phyloP scores from a whole-genome alignment of 2,888 invertebrate species.

The Linyphia triangularis region DNA sequence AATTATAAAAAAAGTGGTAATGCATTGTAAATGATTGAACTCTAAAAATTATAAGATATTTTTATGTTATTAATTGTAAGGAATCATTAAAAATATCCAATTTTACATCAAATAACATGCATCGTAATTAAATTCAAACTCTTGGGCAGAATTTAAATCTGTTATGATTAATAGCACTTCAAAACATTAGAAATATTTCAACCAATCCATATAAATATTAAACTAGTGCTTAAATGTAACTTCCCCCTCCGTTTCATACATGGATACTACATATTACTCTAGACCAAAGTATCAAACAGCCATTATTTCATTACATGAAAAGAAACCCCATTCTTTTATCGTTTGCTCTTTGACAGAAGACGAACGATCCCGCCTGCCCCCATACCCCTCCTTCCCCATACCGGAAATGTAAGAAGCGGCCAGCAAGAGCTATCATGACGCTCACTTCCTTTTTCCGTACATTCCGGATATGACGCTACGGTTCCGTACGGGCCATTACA shows the following conservation, averaged over 20 bases:
- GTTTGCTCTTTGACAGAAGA: conserved; percentile 40
- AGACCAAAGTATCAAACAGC: neutral
- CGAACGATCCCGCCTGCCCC: conserved; percentile 30
- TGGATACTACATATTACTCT: neutral
- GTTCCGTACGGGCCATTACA: conserved; percentile 69
- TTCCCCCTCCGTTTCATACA: too few relatives aligned
- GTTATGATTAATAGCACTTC: too few relatives aligned
- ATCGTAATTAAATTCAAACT: too few relatives aligned
- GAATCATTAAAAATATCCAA: too few relatives aligned
- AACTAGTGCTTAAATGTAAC: neutral
- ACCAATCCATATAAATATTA: neutral
- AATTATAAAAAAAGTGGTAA: too few relatives aligned
- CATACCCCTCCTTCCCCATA: neutral
- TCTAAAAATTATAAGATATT: too few relatives aligned
- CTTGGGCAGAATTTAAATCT: too few relatives aligned
- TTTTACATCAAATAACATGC: too few relatives aligned
- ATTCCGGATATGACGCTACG: conserved; percentile 69
- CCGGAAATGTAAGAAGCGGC: conserved; percentile 72
- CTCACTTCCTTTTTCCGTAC: conserved; percentile 47
- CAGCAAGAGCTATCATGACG: conserved; percentile 66
- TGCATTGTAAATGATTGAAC: too few relatives aligned
- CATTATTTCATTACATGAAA: conserved; percentile 41
- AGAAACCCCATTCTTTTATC: neutral
- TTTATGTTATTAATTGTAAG: too few relatives aligned
- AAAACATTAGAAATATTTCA: too few relatives aligned